A percentile compares a stretch with the other conserved stretches of the same genome.
Conservation (phyloP, 2,113 vertebrate genomes). For the Rhadina sibilatrix region DNA sequence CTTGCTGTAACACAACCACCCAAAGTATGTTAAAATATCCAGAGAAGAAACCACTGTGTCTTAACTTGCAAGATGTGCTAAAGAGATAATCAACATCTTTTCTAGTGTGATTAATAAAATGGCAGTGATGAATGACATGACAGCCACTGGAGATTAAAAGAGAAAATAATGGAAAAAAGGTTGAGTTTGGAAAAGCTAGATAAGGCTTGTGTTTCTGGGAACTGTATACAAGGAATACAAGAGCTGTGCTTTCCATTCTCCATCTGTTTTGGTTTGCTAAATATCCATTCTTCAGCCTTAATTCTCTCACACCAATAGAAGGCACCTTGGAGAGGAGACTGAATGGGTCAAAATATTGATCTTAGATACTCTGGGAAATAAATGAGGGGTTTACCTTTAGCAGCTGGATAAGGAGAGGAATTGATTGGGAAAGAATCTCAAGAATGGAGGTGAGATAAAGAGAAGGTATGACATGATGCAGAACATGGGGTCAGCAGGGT, state of each 20-base stretch:
- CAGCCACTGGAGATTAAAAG: neutral
- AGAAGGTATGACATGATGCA: neutral
- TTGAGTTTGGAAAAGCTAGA: neutral
- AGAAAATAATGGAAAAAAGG: neutral
- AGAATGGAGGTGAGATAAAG: slow-evolving; percentile 50
- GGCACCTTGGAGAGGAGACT: neutral
- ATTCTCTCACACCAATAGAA: neutral
- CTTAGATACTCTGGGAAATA: neutral
- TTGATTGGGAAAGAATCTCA: slow-evolving; percentile 37
- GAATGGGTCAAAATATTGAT: neutral
- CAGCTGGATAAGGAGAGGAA: neutral
- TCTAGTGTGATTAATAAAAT: neutral
- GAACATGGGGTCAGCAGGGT: neutral
- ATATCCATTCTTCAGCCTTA: neutral
- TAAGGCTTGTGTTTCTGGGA: neutral
- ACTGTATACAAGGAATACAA: neutral
- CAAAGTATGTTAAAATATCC: neutral
- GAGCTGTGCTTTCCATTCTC: neutral
- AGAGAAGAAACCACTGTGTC: neutral
- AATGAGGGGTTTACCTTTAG: neutral
- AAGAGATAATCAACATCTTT: neutral
- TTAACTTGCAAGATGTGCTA: neutral
- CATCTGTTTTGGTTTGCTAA: neutral
- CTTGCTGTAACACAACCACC: neutral
- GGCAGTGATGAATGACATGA: neutral